A percentile compares a stretch with the other conserved stretches of the same genome.
These are phyloP conservation scores for Andrena flavipes DNA, from an alignment of 2,888 invertebrate species.

Conservation along the genomic window DNA sequence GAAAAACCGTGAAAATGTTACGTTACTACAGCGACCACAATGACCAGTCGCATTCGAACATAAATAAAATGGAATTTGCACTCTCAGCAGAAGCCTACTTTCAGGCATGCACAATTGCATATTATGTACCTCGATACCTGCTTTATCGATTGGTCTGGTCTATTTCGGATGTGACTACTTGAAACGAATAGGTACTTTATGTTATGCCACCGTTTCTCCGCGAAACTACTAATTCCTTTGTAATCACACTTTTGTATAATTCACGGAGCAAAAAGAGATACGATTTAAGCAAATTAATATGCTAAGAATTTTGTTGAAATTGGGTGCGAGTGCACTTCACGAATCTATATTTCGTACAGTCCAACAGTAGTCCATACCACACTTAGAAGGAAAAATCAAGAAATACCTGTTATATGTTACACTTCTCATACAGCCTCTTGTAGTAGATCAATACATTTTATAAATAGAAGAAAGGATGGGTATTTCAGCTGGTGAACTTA, in stretches of 20 bases:
- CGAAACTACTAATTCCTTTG: not conserved
- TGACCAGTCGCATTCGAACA: conserved; percentile 3
- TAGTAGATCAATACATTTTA: not conserved
- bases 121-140: no score
- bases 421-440: not conserved
- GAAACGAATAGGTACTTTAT: no score
- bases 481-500: conserved; percentile 12
- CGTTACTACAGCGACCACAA: conserved; percentile 61
- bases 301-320: not conserved
- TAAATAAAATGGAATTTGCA: conserved; percentile 23
- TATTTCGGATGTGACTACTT: conserved; percentile 27
- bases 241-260: not conserved
- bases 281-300: not conserved
- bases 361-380: not conserved
- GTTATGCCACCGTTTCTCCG: not conserved
- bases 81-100: not conserved
- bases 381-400: not conserved
- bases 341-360: not conserved
- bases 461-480: conserved; percentile 15
- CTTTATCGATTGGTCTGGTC: not conserved
- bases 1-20: conserved; percentile 69
- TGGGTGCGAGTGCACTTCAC: not conserved
- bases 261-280: not conserved
- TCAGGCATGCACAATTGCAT: no score
- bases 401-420: conserved; percentile 1